Base-by-base conservation (phyloP, 1,140 invertebrate species). In the Lordiphosa clarofinis region DNA sequence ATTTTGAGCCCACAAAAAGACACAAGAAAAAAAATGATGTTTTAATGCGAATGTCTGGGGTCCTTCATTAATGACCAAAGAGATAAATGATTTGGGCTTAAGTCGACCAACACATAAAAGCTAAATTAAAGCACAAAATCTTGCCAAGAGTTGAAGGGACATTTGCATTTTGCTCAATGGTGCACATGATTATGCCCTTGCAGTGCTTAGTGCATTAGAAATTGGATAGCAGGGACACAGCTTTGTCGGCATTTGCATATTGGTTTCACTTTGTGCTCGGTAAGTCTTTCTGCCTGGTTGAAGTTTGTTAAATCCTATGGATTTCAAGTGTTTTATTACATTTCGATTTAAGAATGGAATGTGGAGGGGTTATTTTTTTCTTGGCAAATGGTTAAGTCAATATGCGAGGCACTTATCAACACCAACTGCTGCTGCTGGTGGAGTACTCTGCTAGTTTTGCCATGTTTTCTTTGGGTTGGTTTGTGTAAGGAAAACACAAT, bases 141-240 rank as follows among this genome's bases (percentile, higher is more conserved):
- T n/a, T n/a, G n/a, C n/a, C 5, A 43, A 19, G 53, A 56, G 33
- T 13, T 39, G 33, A 49, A 44, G 50, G 21, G 44, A 39, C 40
- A 55, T 44, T 55, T 13, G 33, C 53, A 49, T 31, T 37, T 57
- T 33, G 48, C 39, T 49, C 52, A 52, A 65, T 60, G 56, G 52
- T 43, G 50, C 56, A 59, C 36, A 56, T 57, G 71, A 58, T 73
- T 68, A 53, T 57, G 49, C 70, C 33, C 48, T 66, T 53, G 57
- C 47, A 36, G 47, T 39, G 10, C 9, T 15, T 48, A 15, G 31
- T 21, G 49, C 37, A 52, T 49, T 65, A 31, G 9, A 49, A 19
- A 40, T 24, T 13, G 40, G 55, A 46, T 63, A 57, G 69, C 59
- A 50, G 39, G 38, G 10, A 13, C 50, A 13, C 19, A 37, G 33